These are phyloP conservation scores for Dyspetes luteomarginatus DNA, from an alignment of 2,888 invertebrate species.

Conservation along the genomic window DNA sequence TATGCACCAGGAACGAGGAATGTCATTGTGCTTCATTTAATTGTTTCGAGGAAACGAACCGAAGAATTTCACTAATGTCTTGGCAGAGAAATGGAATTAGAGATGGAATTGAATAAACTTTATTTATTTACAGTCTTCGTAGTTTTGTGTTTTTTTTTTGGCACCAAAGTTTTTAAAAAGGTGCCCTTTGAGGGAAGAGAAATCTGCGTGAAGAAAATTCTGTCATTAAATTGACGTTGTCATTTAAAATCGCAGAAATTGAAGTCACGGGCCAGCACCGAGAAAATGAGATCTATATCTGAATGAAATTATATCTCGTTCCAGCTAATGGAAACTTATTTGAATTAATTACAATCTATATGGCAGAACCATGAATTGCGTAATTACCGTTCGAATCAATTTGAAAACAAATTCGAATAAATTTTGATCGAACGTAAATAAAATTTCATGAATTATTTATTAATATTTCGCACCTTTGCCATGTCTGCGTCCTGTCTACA, in stretches of 20 bases:
- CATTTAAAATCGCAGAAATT: too few relatives aligned
- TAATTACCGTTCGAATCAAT: not conserved
- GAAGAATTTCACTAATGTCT: not conserved
- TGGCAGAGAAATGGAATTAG: too few relatives aligned
- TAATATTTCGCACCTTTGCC: not conserved
- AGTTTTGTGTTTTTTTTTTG: not conserved
- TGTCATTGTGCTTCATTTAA: conserved; percentile 8
- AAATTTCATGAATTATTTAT: too few relatives aligned
- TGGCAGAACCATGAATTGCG: too few relatives aligned
- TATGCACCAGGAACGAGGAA: not conserved
- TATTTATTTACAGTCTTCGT: not conserved
- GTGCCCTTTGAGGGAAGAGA: not conserved
- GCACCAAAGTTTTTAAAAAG: too few relatives aligned
- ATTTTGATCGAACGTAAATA: not conserved
- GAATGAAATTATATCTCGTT: too few relatives aligned
- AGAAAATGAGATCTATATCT: too few relatives aligned
- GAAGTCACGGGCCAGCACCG: too few relatives aligned
- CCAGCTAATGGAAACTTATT: too few relatives aligned
- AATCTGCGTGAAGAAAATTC: not conserved
- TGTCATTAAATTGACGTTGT: too few relatives aligned
- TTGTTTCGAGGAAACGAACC: conserved; percentile 14
- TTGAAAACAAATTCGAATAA: not conserved
- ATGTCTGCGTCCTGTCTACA: not conserved
- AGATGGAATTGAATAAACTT: not conserved
- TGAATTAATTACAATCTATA: too few relatives aligned